These are phyloP conservation scores for Lophura nycthemera DNA, from an alignment of 2,113 vertebrate species.

Conservation along the genomic window DNA sequence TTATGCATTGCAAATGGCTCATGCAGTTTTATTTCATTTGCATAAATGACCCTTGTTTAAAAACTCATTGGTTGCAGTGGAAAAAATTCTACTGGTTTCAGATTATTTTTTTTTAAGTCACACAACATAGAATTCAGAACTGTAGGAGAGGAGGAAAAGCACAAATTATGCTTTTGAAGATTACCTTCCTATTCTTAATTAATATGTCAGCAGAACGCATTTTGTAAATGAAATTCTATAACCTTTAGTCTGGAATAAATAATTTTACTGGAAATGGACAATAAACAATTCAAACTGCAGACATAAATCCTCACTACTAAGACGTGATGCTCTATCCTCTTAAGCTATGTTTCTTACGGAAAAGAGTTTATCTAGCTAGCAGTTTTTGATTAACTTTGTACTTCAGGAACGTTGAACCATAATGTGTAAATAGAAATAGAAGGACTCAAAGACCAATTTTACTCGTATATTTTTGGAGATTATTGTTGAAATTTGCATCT, in stretches of 20 bases:
- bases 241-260: background rate
- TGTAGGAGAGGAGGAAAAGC: background rate
- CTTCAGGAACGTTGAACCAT: conserved; percentile 1
- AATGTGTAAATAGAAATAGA: background rate
- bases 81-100: background rate
- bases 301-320: background rate
- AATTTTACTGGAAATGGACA: conserved; percentile 6
- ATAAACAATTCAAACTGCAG: background rate
- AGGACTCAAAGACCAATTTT: background rate
- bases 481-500: conserved; percentile 21
- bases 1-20: conserved; percentile 63
- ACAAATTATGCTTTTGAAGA: background rate
- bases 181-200: background rate
- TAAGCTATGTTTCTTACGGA: background rate
- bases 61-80: conserved; percentile 37
- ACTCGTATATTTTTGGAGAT: background rate
- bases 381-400: background rate
- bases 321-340: background rate
- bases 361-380: background rate
- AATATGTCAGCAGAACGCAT: background rate
- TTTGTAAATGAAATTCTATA: background rate
- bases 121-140: background rate
- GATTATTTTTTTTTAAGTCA: background rate
- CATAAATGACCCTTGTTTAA: conserved; percentile 57
- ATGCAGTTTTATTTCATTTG: conserved; percentile 40